Percentiles rank a stretch among this genome's conserved stretches.
Conservation (phyloP, 2,797 vertebrate species). For the Crocodylus rhombifer region DNA sequence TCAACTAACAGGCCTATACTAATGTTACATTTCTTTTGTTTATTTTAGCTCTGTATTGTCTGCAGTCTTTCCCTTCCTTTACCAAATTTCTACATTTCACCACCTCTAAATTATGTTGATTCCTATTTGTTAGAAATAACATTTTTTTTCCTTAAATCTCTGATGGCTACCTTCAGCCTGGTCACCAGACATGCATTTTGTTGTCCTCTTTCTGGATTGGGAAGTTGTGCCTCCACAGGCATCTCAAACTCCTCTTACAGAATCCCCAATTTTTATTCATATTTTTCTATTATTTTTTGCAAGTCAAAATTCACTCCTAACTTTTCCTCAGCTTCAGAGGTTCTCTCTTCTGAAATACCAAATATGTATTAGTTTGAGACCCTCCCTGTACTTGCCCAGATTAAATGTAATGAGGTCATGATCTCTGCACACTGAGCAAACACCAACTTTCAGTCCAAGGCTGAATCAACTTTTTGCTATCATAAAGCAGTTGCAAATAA, state of each 20-base stretch:
- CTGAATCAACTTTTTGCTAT: not conserved
- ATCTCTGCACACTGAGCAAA: not conserved
- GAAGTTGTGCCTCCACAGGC: not conserved
- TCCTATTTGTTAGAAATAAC: not conserved
- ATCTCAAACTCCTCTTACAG: not conserved
- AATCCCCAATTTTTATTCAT: not conserved
- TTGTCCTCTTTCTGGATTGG: too few relatives aligned
- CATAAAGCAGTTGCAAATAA: not conserved
- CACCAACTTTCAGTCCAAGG: not conserved
- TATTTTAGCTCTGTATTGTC: too few relatives aligned
- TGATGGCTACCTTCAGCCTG: not conserved
- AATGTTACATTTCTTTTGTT: too few relatives aligned
- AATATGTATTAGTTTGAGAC: not conserved
- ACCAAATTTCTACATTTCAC: not conserved
- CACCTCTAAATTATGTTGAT: not conserved
- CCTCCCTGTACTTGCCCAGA: slow-evolving; percentile 1
- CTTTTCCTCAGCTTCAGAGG: not conserved
- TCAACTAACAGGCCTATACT: not conserved
- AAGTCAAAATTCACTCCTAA: not conserved
- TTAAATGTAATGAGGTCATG: not conserved
- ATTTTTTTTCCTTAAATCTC: not conserved
- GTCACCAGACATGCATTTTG: too few relatives aligned
- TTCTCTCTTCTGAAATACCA: not conserved
- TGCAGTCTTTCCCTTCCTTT: not conserved
- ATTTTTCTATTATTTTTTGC: not conserved